Conservation (phyloP, 2,888 invertebrate genomes). For the Mythimna vitellina region DNA sequence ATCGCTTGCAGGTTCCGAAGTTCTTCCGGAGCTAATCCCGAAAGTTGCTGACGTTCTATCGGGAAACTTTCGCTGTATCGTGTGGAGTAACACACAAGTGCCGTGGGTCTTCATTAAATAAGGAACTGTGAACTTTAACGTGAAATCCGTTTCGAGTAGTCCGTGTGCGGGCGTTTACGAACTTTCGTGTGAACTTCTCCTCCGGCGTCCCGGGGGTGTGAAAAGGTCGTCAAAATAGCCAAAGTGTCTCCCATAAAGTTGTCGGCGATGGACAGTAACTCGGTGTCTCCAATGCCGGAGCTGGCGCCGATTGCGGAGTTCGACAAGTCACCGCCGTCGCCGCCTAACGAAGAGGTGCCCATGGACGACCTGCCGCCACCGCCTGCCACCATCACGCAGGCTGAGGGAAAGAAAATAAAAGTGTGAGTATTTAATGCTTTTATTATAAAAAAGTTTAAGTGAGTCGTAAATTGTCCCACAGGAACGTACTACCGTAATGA, state of each 20-base stretch:
- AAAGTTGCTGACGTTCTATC: conserved; percentile 69
- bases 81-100: conserved; percentile 47
- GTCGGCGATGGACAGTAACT: conserved; percentile 92
- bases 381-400: conserved; percentile 90
- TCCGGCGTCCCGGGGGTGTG: conserved; percentile 82
- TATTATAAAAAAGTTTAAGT: background rate
- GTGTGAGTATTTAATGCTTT: conserved; percentile 78
- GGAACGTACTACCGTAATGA: background rate
- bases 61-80: conserved; percentile 65
- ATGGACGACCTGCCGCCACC: conserved; percentile 93
- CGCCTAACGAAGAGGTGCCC: conserved; percentile 91
- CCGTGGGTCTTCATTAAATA: conserved; percentile 59
- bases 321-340: conserved; percentile 93
- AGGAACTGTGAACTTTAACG: conserved; percentile 56
- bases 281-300: conserved; percentile 93
- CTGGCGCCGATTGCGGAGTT: conserved; percentile 93
- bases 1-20: conserved; percentile 77
- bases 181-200: conserved; percentile 64
- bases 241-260: conserved; percentile 91
- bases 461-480: background rate
- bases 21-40: conserved; percentile 70
- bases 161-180: conserved; percentile 40
- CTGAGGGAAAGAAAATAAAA: conserved; percentile 90
- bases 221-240: conserved; percentile 77
- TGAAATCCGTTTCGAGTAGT: conserved; percentile 49